Evolutionary conservation across 2,113 vertebrate genomes (phyloP).

Genomic region (Charadrius vociferus): DNA sequence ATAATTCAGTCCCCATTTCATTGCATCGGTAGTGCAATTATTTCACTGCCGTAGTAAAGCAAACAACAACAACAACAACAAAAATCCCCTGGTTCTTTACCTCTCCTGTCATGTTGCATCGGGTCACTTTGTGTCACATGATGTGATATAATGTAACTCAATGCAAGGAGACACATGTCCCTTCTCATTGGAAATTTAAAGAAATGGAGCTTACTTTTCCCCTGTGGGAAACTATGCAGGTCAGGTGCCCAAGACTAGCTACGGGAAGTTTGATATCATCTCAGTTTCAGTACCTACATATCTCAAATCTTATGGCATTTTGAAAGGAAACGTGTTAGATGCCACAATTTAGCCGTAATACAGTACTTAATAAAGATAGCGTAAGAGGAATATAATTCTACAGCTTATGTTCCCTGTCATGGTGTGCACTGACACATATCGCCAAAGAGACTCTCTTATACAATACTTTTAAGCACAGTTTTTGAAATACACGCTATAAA

Average conservation of each 20-base stretch:
- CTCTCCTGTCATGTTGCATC: constrained; percentile 69
- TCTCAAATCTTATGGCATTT: constrained; percentile 41
- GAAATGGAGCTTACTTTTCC: constrained; percentile 69
- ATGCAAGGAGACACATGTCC: constrained; percentile 84
- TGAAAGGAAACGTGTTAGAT: constrained; percentile 45
- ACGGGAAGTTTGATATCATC: constrained; percentile 63
- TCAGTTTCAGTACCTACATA: constrained; percentile 69
- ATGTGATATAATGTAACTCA: constrained; percentile 75
- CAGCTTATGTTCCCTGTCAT: constrained; percentile 14
- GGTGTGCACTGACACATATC: background rate
- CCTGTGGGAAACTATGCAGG: constrained; percentile 75
- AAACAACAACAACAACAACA: background rate
- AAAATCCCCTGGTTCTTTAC: constrained; percentile 64
- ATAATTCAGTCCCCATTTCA: background rate
- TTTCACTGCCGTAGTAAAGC: background rate
- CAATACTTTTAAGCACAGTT: background rate
- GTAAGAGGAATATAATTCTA: background rate
- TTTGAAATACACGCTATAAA: background rate
- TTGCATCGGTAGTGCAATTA: background rate
- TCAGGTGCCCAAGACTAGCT: constrained; percentile 75
- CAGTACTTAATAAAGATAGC: constrained; percentile 7
- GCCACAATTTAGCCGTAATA: constrained; percentile 20
- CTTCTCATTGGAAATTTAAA: constrained; percentile 78
- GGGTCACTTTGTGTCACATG: constrained; percentile 71
- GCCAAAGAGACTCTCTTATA: background rate